These are phyloP conservation scores for Diadophis punctatus DNA, from an alignment of 2,113 vertebrate genomes.

Conservation along the genomic window DNA sequence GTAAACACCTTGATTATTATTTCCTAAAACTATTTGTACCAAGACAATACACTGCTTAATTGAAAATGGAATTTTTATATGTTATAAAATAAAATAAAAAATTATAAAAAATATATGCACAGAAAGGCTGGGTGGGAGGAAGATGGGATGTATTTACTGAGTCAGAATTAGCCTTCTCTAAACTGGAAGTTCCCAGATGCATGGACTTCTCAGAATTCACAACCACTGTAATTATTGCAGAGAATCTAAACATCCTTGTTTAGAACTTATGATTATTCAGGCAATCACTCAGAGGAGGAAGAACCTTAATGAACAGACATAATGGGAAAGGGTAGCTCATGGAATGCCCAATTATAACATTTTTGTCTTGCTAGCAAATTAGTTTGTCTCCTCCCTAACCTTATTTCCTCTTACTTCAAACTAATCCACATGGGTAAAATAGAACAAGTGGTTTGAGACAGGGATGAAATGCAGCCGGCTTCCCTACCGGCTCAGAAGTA, in stretches of 20 bases:
- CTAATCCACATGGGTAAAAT: neutral
- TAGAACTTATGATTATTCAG: neutral
- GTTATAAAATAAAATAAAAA: too few relatives aligned
- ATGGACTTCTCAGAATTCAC: neutral
- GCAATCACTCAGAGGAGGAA: neutral
- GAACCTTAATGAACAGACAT: neutral
- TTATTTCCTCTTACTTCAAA: neutral
- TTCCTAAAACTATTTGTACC: too few relatives aligned
- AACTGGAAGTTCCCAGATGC: neutral
- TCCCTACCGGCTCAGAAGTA: too few relatives aligned
- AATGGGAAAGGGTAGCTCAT: neutral
- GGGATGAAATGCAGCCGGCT: too few relatives aligned
- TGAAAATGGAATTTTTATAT: too few relatives aligned
- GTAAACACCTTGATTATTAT: too few relatives aligned
- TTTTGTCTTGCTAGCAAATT: neutral
- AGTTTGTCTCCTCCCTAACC: neutral
- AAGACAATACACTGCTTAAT: too few relatives aligned
- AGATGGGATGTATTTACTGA: neutral
- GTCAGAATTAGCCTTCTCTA: neutral
- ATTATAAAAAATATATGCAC: too few relatives aligned
- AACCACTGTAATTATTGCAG: neutral
- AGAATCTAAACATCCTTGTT: neutral
- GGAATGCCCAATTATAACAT: neutral
- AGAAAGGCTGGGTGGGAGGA: neutral
- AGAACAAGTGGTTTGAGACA: neutral